Evolutionary conservation across 2,113 vertebrate genomes (phyloP).

Genomic region (Rissa tridactyla): DNA sequence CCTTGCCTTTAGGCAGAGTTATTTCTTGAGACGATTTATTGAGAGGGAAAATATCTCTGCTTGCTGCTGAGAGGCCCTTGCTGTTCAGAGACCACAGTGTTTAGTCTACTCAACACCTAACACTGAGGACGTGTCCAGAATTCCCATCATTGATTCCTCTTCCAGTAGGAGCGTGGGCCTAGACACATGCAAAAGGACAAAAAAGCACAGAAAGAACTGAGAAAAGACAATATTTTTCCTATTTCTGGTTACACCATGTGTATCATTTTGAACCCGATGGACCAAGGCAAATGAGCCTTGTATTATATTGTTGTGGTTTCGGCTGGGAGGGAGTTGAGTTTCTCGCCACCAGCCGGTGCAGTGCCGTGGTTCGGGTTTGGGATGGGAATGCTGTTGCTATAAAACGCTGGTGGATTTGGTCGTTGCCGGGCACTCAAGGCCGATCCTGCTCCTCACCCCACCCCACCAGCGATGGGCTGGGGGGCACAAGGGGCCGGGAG

Average conservation of each 20-base stretch:
- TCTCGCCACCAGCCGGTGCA: background rate
- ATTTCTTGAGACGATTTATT: background rate
- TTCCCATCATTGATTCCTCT: background rate
- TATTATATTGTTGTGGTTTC: background rate
- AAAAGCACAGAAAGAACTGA: background rate
- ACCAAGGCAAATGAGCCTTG: background rate
- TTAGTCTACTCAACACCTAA: background rate
- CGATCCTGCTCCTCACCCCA: background rate
- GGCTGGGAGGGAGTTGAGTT: background rate
- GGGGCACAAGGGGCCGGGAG: background rate
- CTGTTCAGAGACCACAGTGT: fast-evolving
- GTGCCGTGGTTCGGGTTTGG: background rate
- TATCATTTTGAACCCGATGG: background rate
- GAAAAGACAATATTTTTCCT: background rate
- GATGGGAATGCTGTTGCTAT: background rate
- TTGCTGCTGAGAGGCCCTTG: background rate
- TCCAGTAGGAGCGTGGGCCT: background rate
- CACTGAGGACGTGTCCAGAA: background rate
- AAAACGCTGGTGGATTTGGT: background rate
- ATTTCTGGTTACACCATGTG: background rate
- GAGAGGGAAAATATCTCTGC: background rate
- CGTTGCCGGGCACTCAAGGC: background rate
- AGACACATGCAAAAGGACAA: background rate
- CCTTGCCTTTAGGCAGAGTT: background rate
- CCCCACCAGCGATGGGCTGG: background rate